phyloP scores from a whole-genome alignment of 1,140 invertebrate genomes.

The Meloidogyne hapla region DNA sequence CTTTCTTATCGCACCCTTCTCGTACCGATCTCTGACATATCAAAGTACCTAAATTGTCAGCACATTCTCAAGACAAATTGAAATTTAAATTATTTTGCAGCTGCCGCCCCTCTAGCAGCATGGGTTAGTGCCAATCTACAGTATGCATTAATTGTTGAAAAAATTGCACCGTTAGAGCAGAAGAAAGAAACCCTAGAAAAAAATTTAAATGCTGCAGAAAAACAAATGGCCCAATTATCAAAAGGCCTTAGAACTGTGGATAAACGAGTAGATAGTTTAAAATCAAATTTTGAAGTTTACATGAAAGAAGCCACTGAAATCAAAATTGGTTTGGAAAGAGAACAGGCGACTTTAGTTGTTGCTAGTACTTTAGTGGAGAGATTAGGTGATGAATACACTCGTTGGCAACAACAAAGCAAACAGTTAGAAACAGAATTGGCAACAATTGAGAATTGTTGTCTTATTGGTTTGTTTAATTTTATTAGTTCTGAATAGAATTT shows the following conservation, averaged over 20 bases:
- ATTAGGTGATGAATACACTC: constrained; percentile 80
- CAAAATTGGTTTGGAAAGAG: constrained; percentile 81
- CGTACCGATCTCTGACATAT: too few relatives aligned
- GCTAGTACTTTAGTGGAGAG: constrained; percentile 82
- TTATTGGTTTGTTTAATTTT: constrained; percentile 10
- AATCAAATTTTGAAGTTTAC: constrained; percentile 74
- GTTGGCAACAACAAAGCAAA: constrained; percentile 80
- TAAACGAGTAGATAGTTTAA: constrained; percentile 79
- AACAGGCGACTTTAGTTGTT: constrained; percentile 77
- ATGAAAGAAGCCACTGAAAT: constrained; percentile 90
- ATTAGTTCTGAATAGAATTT: too few relatives aligned
- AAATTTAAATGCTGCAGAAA: constrained; percentile 78
- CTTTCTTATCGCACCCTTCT: too few relatives aligned
- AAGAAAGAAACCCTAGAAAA: constrained; percentile 66
- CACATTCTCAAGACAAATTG: too few relatives aligned
- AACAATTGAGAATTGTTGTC: constrained; percentile 20
- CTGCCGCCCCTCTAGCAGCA: constrained; percentile 89
- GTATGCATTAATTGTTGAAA: constrained; percentile 69
- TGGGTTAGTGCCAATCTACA: constrained; percentile 93
- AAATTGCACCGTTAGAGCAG: constrained; percentile 67
- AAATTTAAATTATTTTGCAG: constrained; percentile 64
- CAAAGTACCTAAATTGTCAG: too few relatives aligned
- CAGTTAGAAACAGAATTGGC: constrained; percentile 69
- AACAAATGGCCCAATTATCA: constrained; percentile 78
- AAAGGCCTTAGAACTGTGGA: constrained; percentile 82